Base-by-base conservation (phyloP, 2,797 vertebrate species). In the Melanotaenia pygmaea region DNA sequence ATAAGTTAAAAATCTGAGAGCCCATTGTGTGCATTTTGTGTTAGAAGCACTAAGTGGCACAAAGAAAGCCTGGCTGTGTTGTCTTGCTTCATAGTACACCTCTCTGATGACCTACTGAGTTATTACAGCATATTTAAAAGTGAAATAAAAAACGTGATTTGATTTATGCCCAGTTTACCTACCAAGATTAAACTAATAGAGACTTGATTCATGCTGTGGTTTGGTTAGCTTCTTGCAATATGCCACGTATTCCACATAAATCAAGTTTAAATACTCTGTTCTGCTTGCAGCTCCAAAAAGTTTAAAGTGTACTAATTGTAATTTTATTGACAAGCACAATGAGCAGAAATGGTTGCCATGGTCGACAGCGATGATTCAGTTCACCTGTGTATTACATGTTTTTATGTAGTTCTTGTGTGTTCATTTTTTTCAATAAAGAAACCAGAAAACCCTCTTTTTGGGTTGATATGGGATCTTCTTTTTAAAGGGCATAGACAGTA, bases 351-450 rank as follows among this genome's bases (percentile, higher is more conserved):
- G 78, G 65, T 85, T 74, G 82, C 87, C 72, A 35, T 67, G 80
- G 80, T 71, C 50, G 79, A 79, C 83, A 66, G 51, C 45, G 71
- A 81, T 84, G 80, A 89, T 84, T 82, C 70, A 74, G 77, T 86
- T 90, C 74, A 85, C 71, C 74, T 84, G 86, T 92, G 84, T 92
- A 87, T 90, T 87, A 74, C 77, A 77, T 82, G 66, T 90, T 89
- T 89, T 70, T 87, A 90, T 89, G 89, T 92, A 91, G 88, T 87
- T 70, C 75, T 77, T 88, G 77, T 89, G 64, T 89, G 66, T 50
- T 50, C 24, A 12, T 37, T 64, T 13, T 88, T 91, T 91, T 85
- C 81, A 93, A 92, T 93, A 93, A 92, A 93, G 79, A 84, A 82
- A 88, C 80, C 56, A 70, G 40, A 83, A 75, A 86, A 80, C 38